Evolutionary conservation across 2,113 vertebrate species (phyloP).

Genomic region (Austrofundulus limnaeus): DNA sequence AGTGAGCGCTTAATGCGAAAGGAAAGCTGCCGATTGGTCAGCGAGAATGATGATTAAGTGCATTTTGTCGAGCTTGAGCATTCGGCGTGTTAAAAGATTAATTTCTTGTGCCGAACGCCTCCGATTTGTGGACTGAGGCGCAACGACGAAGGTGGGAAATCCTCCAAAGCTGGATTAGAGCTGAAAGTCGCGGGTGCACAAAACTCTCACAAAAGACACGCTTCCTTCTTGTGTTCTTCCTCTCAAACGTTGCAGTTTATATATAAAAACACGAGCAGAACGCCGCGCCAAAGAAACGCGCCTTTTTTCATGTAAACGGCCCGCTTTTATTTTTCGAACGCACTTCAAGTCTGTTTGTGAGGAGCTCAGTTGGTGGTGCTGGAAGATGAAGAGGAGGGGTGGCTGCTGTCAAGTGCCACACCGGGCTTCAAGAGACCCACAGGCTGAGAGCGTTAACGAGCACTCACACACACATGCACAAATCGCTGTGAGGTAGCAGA

Average conservation of each 20-base stretch:
- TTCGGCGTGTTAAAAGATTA: constrained; percentile 5
- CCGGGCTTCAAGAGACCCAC: constrained; percentile 52
- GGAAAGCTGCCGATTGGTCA: not conserved
- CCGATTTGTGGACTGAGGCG: constrained; percentile 28
- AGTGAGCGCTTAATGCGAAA: not conserved
- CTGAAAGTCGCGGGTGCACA: constrained; percentile 15
- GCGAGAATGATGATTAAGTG: constrained; percentile 1
- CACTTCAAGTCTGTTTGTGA: constrained; percentile 1
- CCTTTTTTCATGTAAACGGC: not conserved
- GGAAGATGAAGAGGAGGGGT: constrained; percentile 31
- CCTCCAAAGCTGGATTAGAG: constrained; percentile 33
- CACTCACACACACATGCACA: constrained; percentile 21
- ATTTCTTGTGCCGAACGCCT: constrained; percentile 14
- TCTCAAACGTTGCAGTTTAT: constrained; percentile 3
- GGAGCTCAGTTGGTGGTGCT: constrained; percentile 22
- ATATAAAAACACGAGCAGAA: not conserved
- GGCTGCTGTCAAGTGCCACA: constrained; percentile 57
- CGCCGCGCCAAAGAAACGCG: not conserved
- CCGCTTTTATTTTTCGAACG: not conserved
- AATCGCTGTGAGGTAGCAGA: constrained; percentile 53
- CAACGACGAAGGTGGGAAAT: constrained; percentile 33
- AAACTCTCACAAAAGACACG: constrained; percentile 14
- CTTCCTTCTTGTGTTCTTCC: not conserved
- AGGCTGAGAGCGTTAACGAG: constrained; percentile 43
- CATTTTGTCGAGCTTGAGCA: not conserved